Evolutionary conservation across 1,140 invertebrate species (phyloP), one percentile per base, ranked within the genome.

Genomic region (Wiebesia pumilae): DNA sequence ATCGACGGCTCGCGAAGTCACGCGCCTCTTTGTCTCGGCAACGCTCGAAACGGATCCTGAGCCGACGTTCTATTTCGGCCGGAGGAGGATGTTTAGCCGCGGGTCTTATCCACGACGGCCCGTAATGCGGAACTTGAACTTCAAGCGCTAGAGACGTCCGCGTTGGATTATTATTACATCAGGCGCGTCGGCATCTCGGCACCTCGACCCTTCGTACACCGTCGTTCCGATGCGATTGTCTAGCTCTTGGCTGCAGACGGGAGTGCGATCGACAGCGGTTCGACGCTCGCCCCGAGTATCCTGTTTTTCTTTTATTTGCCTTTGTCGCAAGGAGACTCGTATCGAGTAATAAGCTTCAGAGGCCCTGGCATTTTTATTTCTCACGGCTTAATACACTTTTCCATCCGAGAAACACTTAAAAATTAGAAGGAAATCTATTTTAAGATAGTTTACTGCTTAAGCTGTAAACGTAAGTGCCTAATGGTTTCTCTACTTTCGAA

Each of bases 1-100:
- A 86, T 86, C 85, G 80, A 83, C 65, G 73, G 58, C 85, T 78
- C 85, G 54, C 71, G 24, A 62, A 3, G 75, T 47, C 2, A 27
- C 75, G 21, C 6, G 33, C 19, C 27, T 40, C 81, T 83, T 83
- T 75, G 81, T 83, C 67, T 77, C 71, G 47, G 6, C 35, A 10
- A 40, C 27, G 21, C 12, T 16, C 33, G 14, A 69, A 30, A 35
- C 21, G 67, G 3, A 35, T 30, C 67, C 30, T 21, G 30, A 19
- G 78, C 54, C 78, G 69, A 38, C 69, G 51, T 16, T 6, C 51
- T 2, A 12, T 2, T 54, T 16, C 1, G 19, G 27, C 58, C 3
- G 21, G 58, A 27, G 3, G 58, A 10, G 21, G 7, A 75, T 40
- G 14, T 71, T 43, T n/a, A 6, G 35, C 69, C 40, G 19, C n/a